These are phyloP conservation scores for Lepidostoma basale DNA, from an alignment of 1,140 invertebrate genomes.

Conservation along the genomic window DNA sequence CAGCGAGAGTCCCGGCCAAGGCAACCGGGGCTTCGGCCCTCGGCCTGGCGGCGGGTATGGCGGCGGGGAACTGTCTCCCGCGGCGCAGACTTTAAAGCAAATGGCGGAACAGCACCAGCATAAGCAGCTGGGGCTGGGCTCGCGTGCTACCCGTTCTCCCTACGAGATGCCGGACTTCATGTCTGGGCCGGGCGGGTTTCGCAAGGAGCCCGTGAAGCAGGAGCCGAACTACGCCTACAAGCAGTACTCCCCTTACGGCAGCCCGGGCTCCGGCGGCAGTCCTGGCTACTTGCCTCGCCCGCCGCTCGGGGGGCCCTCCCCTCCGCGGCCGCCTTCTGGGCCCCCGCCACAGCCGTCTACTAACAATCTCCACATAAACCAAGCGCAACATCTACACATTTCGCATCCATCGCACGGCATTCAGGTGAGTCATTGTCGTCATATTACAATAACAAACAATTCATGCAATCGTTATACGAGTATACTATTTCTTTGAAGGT, in stretches of 20 bases:
- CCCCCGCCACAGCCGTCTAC: constrained; percentile 63
- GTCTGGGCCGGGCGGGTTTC: constrained; percentile 46
- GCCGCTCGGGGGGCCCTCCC: constrained; percentile 64
- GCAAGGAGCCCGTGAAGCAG: constrained; percentile 50
- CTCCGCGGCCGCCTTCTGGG: constrained; percentile 69
- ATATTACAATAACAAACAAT: too few species aligned
- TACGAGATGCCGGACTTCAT: constrained; percentile 43
- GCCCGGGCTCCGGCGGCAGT: constrained; percentile 65
- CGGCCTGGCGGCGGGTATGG: constrained; percentile 53
- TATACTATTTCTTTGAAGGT: too few species aligned
- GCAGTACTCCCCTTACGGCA: constrained; percentile 73
- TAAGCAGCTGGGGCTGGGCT: constrained; percentile 60
- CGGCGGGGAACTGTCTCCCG: constrained; percentile 75
- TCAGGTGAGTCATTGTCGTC: constrained; percentile 72
- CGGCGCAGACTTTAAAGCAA: constrained; percentile 91
- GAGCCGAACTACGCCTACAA: constrained; percentile 51
- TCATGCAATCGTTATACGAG: too few species aligned
- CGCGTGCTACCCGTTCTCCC: constrained; percentile 30
- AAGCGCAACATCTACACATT: constrained; percentile 85
- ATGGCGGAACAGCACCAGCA: constrained; percentile 97
- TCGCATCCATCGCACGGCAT: constrained; percentile 78
- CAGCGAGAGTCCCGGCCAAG: constrained; percentile 53
- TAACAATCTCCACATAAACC: constrained; percentile 76
- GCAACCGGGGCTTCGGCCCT: constrained; percentile 50
- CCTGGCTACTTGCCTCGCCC: constrained; percentile 63